Percentiles rank a stretch among this genome's conserved stretches.
Evolutionary conservation across 2,797 vertebrate genomes (phyloP).

Genomic region (Echeneis naucrates): DNA sequence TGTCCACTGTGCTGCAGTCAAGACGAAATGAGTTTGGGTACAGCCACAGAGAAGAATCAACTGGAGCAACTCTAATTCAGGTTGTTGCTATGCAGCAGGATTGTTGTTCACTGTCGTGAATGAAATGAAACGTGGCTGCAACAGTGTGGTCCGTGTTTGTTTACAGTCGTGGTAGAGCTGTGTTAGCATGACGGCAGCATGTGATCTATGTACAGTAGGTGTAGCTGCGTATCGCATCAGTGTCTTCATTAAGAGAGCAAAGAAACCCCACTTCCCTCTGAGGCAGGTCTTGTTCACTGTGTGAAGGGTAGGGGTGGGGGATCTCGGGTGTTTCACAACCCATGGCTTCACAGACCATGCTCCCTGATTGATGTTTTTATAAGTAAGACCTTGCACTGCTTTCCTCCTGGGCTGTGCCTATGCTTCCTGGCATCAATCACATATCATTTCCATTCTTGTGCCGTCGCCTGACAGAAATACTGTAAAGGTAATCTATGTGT

Average conservation of each 20-base stretch:
- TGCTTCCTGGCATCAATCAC: slow-evolving; percentile 87
- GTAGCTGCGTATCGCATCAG: slow-evolving; percentile 24
- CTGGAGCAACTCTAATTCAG: slow-evolving; percentile 12
- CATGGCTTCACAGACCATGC: slow-evolving; percentile 69
- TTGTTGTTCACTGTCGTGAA: slow-evolving; percentile 20
- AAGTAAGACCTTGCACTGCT: slow-evolving; percentile 86
- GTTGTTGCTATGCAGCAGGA: background rate
- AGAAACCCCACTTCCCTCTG: slow-evolving; percentile 53
- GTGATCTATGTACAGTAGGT: slow-evolving; percentile 28
- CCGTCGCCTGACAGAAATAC: slow-evolving; percentile 85
- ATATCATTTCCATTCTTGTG: slow-evolving; percentile 85
- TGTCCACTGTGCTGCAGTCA: background rate
- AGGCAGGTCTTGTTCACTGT: slow-evolving; percentile 60
- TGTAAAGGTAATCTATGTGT: slow-evolving; percentile 85
- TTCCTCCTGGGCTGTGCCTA: slow-evolving; percentile 72
- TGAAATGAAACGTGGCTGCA: background rate
- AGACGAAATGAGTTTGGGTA: slow-evolving; percentile 36
- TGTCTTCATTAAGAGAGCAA: slow-evolving; percentile 64
- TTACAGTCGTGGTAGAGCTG: slow-evolving; percentile 9
- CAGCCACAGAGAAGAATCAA: background rate
- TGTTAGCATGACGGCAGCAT: slow-evolving; percentile 25
- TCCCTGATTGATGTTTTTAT: slow-evolving; percentile 88
- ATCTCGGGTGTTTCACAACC: slow-evolving; percentile 67
- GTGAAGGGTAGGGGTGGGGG: slow-evolving; percentile 53
- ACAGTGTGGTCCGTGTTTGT: slow-evolving; percentile 2